Conservation (phyloP, 1,140 invertebrate genomes). For the Paraescarpia echinospica region DNA sequence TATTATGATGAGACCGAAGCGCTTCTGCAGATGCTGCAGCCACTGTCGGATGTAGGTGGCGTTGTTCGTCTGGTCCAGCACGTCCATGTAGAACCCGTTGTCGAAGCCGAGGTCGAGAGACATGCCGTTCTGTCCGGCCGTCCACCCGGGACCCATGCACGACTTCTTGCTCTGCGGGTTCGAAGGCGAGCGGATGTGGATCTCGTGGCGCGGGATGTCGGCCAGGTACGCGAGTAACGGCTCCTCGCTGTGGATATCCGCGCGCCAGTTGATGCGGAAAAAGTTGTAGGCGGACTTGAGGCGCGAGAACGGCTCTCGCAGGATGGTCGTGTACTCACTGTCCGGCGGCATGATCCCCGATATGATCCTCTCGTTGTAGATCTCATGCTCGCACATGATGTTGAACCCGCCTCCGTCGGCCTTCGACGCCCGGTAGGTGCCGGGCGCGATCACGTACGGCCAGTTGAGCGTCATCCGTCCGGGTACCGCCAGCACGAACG, state of each 20-base stretch:
- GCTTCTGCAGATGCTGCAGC: constrained; percentile 38
- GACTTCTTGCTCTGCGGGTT: not conserved
- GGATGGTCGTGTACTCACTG: constrained; percentile 26
- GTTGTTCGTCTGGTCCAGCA: constrained; percentile 32
- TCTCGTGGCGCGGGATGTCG: not conserved
- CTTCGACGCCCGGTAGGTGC: constrained; percentile 24
- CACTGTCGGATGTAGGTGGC: constrained; percentile 30
- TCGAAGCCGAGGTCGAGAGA: not conserved
- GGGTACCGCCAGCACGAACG: constrained; percentile 23
- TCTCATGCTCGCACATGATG: constrained; percentile 29
- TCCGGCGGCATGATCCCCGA: constrained; percentile 26
- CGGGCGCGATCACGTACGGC: constrained; percentile 39
- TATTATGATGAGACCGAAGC: constrained; percentile 45
- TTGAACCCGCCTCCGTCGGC: constrained; percentile 15
- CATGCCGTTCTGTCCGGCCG: constrained; percentile 8
- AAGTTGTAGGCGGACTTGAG: constrained; percentile 33
- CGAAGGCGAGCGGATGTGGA: not conserved
- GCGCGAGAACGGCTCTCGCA: constrained; percentile 34
- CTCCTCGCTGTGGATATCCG: not conserved
- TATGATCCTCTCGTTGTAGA: constrained; percentile 22
- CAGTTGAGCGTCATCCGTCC: constrained; percentile 42
- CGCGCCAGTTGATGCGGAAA: not conserved
- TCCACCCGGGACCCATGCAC: not conserved
- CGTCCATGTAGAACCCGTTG: not conserved
- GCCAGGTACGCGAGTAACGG: not conserved